These are phyloP conservation scores for Leptothorax acervorum DNA, from an alignment of 2,888 invertebrate species.

Conservation along the genomic window DNA sequence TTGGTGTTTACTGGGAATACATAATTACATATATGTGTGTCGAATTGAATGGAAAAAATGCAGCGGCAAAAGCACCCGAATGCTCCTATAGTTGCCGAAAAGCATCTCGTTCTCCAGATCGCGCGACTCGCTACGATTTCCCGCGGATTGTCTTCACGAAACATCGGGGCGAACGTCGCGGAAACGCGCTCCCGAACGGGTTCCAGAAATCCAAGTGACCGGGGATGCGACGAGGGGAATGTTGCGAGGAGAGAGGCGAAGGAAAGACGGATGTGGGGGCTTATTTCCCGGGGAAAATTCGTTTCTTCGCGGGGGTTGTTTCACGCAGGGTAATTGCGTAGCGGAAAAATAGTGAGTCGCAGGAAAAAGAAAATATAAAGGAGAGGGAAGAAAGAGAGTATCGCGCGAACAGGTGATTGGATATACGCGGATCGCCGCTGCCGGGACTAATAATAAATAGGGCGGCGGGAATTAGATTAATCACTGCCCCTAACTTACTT, in stretches of 20 bases:
- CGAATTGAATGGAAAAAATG: background rate
- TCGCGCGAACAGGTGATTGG: background rate
- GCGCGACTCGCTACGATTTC: slow-evolving; percentile 6
- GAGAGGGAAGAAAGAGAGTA: background rate
- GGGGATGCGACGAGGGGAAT: background rate
- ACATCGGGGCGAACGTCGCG: background rate
- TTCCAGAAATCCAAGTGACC: background rate
- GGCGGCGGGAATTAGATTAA: slow-evolving; percentile 32
- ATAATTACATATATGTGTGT: background rate
- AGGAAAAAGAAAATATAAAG: background rate
- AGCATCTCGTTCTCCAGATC: background rate
- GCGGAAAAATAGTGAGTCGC: background rate
- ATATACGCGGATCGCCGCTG: slow-evolving; percentile 6
- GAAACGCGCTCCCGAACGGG: background rate
- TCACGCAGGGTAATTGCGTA: background rate
- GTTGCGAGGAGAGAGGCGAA: background rate
- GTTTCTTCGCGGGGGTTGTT: background rate
- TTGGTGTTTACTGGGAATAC: too few species aligned
- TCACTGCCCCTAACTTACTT: slow-evolving; percentile 28
- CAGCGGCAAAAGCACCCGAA: background rate
- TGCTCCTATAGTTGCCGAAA: background rate
- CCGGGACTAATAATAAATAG: slow-evolving; percentile 38
- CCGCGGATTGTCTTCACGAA: slow-evolving; percentile 12
- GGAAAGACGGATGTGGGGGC: background rate
- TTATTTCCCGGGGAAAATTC: slow-evolving; percentile 8